A percentile compares a stretch with the other conserved stretches of the same genome.
phyloP scores from a whole-genome alignment of 2,888 invertebrate species.

The Lydus trimaculatus region DNA sequence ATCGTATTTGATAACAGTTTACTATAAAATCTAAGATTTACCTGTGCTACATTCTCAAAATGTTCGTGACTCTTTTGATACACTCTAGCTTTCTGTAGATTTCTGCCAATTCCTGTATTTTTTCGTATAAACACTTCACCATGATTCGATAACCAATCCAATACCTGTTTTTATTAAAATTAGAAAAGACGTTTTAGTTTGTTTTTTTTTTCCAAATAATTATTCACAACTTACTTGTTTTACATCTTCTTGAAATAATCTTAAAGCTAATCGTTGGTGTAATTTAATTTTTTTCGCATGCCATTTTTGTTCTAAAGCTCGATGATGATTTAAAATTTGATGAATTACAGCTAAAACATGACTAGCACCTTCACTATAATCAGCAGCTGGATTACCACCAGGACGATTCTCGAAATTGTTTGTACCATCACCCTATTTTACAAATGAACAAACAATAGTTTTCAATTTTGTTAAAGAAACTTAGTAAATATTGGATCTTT shows the following conservation, averaged over 20 bases:
- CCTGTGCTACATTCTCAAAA: conserved; percentile 98
- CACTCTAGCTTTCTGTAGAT: conserved; percentile 92
- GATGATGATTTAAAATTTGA: conserved; percentile 94
- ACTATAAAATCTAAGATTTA: conserved; percentile 59
- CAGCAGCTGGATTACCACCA: conserved; percentile 87
- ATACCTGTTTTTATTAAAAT: conserved; percentile 66
- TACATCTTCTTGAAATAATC: conserved; percentile 96
- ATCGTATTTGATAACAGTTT: neutral
- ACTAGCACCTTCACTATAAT: conserved; percentile 96
- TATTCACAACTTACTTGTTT: conserved; percentile 74
- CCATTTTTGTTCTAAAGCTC: conserved; percentile 93
- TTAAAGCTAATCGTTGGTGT: conserved; percentile 90
- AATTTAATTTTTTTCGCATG: conserved; percentile 94
- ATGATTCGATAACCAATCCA: conserved; percentile 97
- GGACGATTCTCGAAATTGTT: conserved; percentile 65
- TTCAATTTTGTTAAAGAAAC: neutral
- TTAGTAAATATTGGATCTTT: neutral
- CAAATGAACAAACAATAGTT: neutral
- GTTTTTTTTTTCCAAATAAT: conserved; percentile 2
- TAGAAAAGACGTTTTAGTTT: conserved; percentile 6
- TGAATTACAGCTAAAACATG: conserved; percentile 97
- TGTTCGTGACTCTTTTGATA: conserved; percentile 99
- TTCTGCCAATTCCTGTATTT: conserved; percentile 96
- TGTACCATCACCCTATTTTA: conserved; percentile 60
- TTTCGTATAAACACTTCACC: conserved; percentile 97